These are phyloP conservation scores for Charaxes varanes DNA, from an alignment of 1,140 invertebrate species.

Conservation along the genomic window DNA sequence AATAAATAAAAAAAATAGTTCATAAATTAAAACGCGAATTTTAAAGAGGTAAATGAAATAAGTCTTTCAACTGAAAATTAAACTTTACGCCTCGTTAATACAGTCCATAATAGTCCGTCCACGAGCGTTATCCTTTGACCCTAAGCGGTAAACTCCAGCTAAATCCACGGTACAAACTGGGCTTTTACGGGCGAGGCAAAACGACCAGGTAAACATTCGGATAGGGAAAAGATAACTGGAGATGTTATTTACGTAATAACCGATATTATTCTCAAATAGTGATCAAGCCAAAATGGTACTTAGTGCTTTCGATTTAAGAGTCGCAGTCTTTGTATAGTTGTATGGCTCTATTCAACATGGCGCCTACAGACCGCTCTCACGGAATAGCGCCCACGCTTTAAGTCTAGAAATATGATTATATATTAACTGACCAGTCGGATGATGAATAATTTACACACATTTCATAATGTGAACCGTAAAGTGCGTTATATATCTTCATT, in stretches of 20 bases:
- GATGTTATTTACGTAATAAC: constrained; percentile 30
- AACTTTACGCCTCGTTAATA: too few species aligned
- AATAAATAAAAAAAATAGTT: too few species aligned
- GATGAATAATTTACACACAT: constrained; percentile 24
- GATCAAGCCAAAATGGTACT: constrained; percentile 21
- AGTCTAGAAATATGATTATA: constrained; percentile 20
- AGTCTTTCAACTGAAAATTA: too few species aligned
- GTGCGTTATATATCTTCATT: constrained; percentile 13
- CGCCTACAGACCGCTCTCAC: constrained; percentile 28
- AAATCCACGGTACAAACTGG: too few species aligned
- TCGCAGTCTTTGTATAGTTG: background rate
- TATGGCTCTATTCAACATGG: constrained; percentile 11
- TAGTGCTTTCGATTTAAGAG: constrained; percentile 12
- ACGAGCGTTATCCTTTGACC: too few species aligned
- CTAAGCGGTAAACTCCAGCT: too few species aligned
- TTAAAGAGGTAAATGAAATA: too few species aligned
- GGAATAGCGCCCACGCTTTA: constrained; percentile 22
- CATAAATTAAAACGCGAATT: too few species aligned
- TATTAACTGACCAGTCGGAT: constrained; percentile 22
- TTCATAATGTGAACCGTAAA: constrained; percentile 12
- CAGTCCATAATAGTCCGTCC: too few species aligned
- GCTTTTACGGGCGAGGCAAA: too few species aligned
- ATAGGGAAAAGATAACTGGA: constrained; percentile 29
- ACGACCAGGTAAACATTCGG: constrained; percentile 30
- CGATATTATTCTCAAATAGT: constrained; percentile 11